These are phyloP conservation scores for Canis aureus DNA, from an alignment of 2,113 vertebrate species.

Conservation along the genomic window DNA sequence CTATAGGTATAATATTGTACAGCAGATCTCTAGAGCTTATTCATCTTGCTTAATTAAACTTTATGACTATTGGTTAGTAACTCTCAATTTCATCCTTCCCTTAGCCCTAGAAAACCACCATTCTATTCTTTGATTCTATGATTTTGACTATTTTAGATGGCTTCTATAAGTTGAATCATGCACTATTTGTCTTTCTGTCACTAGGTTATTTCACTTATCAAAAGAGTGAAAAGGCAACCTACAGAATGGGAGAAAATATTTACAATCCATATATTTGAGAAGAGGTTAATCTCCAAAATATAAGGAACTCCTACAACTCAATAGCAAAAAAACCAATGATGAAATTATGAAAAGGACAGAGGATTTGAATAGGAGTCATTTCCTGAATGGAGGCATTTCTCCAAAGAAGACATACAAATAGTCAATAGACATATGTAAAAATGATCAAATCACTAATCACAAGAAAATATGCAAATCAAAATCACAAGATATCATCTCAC, in stretches of 20 bases:
- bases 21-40: background rate
- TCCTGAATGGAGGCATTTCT: background rate
- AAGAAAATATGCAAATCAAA: background rate
- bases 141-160: background rate
- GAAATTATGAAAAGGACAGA: background rate
- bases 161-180: background rate
- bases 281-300: conserved; percentile 9
- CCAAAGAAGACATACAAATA: background rate
- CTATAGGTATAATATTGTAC: background rate
- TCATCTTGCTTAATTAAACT: background rate
- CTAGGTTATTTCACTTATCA: background rate
- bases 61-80: background rate
- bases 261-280: background rate
- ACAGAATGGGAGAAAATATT: conserved; percentile 5
- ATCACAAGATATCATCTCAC: background rate
- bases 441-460: background rate
- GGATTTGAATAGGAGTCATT: background rate
- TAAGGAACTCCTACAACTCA: background rate
- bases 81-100: background rate
- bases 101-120: background rate
- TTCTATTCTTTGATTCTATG: background rate
- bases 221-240: background rate
- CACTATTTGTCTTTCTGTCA: background rate
- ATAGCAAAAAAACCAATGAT: background rate
- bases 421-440: conserved; percentile 7